Evolutionary conservation across 1,140 invertebrate genomes (phyloP), one percentile per base, ranked within the genome.

Genomic region (Lepidurus packardi): DNA sequence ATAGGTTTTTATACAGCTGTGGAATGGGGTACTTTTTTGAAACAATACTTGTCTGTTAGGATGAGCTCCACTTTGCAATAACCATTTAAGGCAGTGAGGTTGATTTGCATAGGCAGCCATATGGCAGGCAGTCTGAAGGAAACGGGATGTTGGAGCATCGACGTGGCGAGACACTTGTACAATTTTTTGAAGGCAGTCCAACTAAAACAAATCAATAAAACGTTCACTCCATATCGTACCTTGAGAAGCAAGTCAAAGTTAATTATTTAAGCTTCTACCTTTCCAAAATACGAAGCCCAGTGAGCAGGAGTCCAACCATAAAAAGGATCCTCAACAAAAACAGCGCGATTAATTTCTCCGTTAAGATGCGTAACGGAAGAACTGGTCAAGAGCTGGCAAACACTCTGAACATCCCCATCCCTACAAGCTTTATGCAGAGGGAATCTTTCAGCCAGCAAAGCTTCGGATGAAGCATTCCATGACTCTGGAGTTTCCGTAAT

Each of bases 101-200:
- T 77, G 75, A 42, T 47, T 47, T 25, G 75, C 75, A 77, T 45
- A 77, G 75, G 75, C 75, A 77, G 75, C 43, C 24, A 77, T 77
- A 24, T 77, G 75, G 43, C 43, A 43, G 43, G 75, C 43, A n/a
- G 75, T 77, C 24, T 77, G 75, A 13, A 77, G 43, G 75, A 77
- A 77, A 42, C 47, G 43, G 25, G 75, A 77, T 0, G 43, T 77
- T 7, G 75, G 75, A 16, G 47, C 75, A 45, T 77, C 75, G 16
- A 77, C 75, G 24, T 77, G 75, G 7, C 75, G 75, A 25, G 75
- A 77, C 9, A 45, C 43, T 47, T 77, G 75, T 25, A 47, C 25
- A 45, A 77, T 45, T 42, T 45, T 41, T 25, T 47, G 43, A 47
- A 77, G 75, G 75, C 75, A 77, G 75, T 77, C 75, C 34, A 77